phyloP scores from a whole-genome alignment of 2,888 invertebrate species.

The Chaetoderma sp. region DNA sequence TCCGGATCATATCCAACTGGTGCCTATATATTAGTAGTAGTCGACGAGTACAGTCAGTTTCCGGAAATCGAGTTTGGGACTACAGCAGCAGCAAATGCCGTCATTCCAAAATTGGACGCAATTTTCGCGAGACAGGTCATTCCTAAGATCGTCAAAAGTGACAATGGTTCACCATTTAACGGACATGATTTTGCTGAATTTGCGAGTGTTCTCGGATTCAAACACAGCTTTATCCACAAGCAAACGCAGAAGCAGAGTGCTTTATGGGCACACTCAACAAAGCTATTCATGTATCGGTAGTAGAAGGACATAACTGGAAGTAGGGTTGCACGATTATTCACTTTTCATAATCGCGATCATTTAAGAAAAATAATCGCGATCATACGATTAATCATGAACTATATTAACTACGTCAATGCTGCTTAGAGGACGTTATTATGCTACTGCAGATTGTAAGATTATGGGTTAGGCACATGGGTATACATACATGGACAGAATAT shows the following conservation, averaged over 20 bases:
- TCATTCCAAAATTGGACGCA: constrained; percentile 21
- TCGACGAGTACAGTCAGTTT: constrained; percentile 22
- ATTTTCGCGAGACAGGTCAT: constrained; percentile 3
- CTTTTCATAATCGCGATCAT: too few relatives aligned
- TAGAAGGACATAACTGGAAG: background rate
- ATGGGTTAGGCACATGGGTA: too few relatives aligned
- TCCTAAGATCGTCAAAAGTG: constrained; percentile 22
- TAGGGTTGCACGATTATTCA: too few relatives aligned
- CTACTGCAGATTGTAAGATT: too few relatives aligned
- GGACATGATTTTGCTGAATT: constrained; percentile 35
- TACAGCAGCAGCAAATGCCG: constrained; percentile 15
- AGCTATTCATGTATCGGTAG: background rate
- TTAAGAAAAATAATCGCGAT: too few relatives aligned
- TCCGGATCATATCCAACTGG: background rate
- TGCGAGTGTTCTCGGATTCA: constrained; percentile 33
- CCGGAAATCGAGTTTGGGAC: background rate
- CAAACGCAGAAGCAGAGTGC: constrained; percentile 37
- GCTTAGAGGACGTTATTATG: too few relatives aligned
- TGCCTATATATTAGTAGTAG: background rate
- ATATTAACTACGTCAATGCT: too few relatives aligned
- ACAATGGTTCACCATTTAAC: constrained; percentile 40
- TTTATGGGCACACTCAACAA: constrained; percentile 38
- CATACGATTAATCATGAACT: too few relatives aligned
- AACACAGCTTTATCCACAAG: constrained; percentile 39
- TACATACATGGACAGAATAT: too few relatives aligned